Percentiles rank a stretch among this genome's conserved stretches.
Evolutionary conservation across 2,113 vertebrate genomes (phyloP).

Genomic region (Pardalotus punctatus): DNA sequence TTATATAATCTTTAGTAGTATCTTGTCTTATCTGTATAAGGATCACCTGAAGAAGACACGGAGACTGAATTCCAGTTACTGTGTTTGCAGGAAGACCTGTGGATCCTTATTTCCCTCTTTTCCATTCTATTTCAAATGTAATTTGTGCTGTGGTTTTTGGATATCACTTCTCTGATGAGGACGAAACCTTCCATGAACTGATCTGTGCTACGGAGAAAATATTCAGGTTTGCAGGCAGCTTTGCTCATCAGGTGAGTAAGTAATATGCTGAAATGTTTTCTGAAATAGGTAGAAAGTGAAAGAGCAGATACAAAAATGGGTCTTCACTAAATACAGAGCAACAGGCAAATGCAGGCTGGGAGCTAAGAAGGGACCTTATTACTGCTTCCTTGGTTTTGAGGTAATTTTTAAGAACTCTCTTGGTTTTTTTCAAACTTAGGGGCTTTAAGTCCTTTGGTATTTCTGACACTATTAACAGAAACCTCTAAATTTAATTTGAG

Average conservation of each 20-base stretch:
- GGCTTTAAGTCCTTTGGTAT: neutral
- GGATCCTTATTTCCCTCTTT: constrained; percentile 32
- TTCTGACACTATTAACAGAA: neutral
- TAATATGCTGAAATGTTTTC: neutral
- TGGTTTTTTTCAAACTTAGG: neutral
- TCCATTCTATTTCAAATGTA: constrained; percentile 56
- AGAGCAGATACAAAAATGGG: neutral
- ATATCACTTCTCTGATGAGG: constrained; percentile 41
- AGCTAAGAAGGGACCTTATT: neutral
- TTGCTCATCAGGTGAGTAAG: constrained; percentile 14
- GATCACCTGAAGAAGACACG: neutral
- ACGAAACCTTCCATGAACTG: constrained; percentile 60
- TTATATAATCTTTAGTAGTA: neutral
- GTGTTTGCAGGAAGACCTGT: constrained; percentile 52
- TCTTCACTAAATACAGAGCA: neutral
- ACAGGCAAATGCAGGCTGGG: neutral
- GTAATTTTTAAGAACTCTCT: neutral
- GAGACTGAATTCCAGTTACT: neutral
- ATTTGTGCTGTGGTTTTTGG: constrained; percentile 60
- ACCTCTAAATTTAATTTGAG: neutral
- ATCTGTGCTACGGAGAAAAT: neutral
- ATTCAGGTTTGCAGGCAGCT: neutral
- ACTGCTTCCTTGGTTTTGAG: neutral
- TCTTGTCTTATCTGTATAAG: neutral
- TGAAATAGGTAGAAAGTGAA: neutral